phyloP scores from a whole-genome alignment of 2,888 invertebrate genomes.

The Trichopria drosophilae region DNA sequence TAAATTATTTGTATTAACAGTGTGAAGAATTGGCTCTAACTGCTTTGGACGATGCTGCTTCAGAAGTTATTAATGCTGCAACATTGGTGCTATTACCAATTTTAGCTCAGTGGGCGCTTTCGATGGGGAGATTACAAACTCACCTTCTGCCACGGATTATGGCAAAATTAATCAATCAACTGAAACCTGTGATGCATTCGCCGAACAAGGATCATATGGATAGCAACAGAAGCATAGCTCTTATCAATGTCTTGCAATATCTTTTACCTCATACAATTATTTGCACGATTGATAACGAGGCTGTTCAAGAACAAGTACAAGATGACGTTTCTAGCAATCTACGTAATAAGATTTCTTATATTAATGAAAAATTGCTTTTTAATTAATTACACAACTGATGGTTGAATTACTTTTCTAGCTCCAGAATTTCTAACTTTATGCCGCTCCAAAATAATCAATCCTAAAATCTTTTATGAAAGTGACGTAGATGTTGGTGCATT shows the following conservation, averaged over 20 bases:
- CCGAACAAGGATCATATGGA: constrained; percentile 47
- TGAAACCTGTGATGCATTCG: constrained; percentile 45
- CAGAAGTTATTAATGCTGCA: constrained; percentile 62
- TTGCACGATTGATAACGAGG: constrained; percentile 44
- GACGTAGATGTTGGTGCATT: constrained; percentile 64
- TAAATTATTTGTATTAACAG: constrained; percentile 41
- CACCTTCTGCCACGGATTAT: constrained; percentile 57
- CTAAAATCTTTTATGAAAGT: constrained; percentile 68
- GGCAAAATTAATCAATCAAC: constrained; percentile 46
- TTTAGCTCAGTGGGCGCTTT: constrained; percentile 67
- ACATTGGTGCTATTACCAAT: constrained; percentile 65
- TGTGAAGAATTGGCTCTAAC: constrained; percentile 65
- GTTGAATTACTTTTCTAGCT: constrained; percentile 49
- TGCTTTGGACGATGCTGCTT: constrained; percentile 64
- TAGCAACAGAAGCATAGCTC: constrained; percentile 44
- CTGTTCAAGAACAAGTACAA: constrained; percentile 41
- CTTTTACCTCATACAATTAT: constrained; percentile 51
- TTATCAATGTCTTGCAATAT: constrained; percentile 46
- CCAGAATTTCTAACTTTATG: constrained; percentile 60
- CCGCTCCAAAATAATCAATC: constrained; percentile 60
- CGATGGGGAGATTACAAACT: constrained; percentile 62
- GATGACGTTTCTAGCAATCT: constrained; percentile 43
- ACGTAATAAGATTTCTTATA: constrained; percentile 39
- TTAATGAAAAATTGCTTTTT: neutral
- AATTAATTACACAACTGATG: too few relatives aligned